Base-by-base conservation (phyloP, 2,797 vertebrate genomes). In the Gadopsis bispinosus region DNA sequence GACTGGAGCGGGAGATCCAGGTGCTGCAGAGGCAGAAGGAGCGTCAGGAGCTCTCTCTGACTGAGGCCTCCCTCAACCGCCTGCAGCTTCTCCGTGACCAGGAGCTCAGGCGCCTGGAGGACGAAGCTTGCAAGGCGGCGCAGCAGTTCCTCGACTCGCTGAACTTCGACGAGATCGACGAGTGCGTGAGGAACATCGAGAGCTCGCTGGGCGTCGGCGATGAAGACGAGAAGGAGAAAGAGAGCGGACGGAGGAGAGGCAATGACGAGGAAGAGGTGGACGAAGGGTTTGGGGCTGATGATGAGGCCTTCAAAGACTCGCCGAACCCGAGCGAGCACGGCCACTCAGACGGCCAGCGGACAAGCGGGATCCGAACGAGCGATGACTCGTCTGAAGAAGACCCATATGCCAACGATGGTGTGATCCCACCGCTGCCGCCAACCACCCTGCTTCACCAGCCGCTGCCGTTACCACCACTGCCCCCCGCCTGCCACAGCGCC, bases 301-400 rank as follows among this genome's bases (percentile, higher is more conserved):
- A 99, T 1, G 97, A 99, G 5, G 96, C 96, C 3, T 98, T 97
- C 89, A 99, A 98, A 89, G 97, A 99, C 90, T 99, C 98, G 0
- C 98, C 98, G 0, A 98, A 99, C 93, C 97, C 98, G 0, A 99
- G 98, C 0, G 98, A 99, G 86, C 97, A 97, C 0, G 97, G 97
- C 48, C 97, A 97, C 89, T 99, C 97, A 0, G 98, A 99, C 10
- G 95, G 95, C 84, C 98, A 99, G 94, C 95, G 98, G 17, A 99
- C 98, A 0, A 99, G 98, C 5, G 98, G 98, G 51, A 99, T 99
- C 91, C 94, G 97, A 13, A 99, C 97, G 0, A 99, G 98, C 0
- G 98, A 99, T n/a, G 98, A 99, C 90, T 99, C 98, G 0, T 99
- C 98, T 0, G 98, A 99, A 87, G 98, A 99, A 75, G 98, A 99